Evolutionary conservation across 1,140 invertebrate genomes (phyloP).

Genomic region (Drosophila kikkawai): DNA sequence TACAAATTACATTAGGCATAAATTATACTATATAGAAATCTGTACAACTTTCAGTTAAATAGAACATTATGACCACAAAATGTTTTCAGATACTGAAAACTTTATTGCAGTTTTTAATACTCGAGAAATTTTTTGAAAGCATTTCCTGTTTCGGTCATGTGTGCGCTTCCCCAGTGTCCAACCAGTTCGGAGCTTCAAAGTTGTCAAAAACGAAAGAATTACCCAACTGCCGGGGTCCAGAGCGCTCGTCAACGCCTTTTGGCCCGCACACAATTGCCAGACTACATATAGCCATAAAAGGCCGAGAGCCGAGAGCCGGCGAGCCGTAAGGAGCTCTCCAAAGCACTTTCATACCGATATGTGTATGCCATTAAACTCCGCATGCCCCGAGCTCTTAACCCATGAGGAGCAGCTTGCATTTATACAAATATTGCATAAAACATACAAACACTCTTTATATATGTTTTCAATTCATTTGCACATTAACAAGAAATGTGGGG

Average conservation of each 20-base stretch:
- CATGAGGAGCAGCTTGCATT: constrained; percentile 4
- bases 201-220: constrained; percentile 47
- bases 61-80: not conserved
- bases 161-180: constrained; percentile 5
- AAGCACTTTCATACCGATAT: constrained; percentile 46
- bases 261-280: constrained; percentile 38
- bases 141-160: constrained; percentile 1
- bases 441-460: constrained; percentile 23
- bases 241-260: constrained; percentile 51
- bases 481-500: constrained; percentile 27
- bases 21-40: not conserved
- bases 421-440: constrained; percentile 57
- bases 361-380: constrained; percentile 44
- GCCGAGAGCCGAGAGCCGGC: constrained; percentile 17
- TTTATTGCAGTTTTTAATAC: constrained; percentile 3
- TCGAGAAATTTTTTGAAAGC: not conserved
- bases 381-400: constrained; percentile 33
- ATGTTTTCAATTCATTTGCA: constrained; percentile 75
- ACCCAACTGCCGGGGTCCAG: constrained; percentile 24
- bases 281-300: constrained; percentile 35
- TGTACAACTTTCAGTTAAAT: not conserved
- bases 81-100: constrained; percentile 3
- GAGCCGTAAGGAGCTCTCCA: constrained; percentile 50
- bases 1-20: not conserved
- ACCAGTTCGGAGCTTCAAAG: constrained; percentile 14